These are phyloP conservation scores for Prorops nasuta DNA, from an alignment of 1,140 invertebrate species.

Conservation along the genomic window DNA sequence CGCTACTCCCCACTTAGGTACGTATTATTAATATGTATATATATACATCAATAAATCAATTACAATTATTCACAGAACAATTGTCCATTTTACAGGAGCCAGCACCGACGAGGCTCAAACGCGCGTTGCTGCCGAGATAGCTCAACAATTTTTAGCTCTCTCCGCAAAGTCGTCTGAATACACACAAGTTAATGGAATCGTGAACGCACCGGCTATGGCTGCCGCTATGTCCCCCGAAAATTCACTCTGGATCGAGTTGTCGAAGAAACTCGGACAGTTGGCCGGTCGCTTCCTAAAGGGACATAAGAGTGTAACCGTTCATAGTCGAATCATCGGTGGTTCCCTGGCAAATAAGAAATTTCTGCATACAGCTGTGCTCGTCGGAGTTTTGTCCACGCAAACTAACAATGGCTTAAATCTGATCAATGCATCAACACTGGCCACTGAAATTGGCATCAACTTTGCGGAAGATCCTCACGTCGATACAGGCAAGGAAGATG, in stretches of 20 bases:
- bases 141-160: conserved; percentile 85
- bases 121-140: conserved; percentile 91
- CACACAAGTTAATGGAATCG: conserved; percentile 57
- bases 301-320: conserved; percentile 23
- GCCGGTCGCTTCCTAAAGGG: conserved; percentile 35
- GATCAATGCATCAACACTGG: conserved; percentile 61
- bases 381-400: conserved; percentile 57
- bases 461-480: conserved; percentile 35
- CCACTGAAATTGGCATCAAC: conserved; percentile 59
- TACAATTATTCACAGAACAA: no score
- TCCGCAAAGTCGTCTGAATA: conserved; percentile 59
- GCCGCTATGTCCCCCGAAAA: conserved; percentile 56
- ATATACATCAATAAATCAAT: no score
- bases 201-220: conserved; percentile 63
- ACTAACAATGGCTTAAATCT: conserved; percentile 60
- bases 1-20: conserved; percentile 89
- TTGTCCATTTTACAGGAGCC: conserved; percentile 67
- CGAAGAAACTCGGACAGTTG: conserved; percentile 57
- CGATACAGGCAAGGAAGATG: conserved; percentile 19
- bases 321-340: conserved; percentile 33
- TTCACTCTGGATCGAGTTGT: conserved; percentile 62
- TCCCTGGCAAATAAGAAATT: conserved; percentile 49
- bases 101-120: conserved; percentile 92
- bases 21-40: no score
- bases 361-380: conserved; percentile 58